Percentiles rank a stretch among this genome's conserved stretches.
Evolutionary conservation across 1,140 invertebrate species (phyloP).

Genomic region (Bombus pyrosoma): DNA sequence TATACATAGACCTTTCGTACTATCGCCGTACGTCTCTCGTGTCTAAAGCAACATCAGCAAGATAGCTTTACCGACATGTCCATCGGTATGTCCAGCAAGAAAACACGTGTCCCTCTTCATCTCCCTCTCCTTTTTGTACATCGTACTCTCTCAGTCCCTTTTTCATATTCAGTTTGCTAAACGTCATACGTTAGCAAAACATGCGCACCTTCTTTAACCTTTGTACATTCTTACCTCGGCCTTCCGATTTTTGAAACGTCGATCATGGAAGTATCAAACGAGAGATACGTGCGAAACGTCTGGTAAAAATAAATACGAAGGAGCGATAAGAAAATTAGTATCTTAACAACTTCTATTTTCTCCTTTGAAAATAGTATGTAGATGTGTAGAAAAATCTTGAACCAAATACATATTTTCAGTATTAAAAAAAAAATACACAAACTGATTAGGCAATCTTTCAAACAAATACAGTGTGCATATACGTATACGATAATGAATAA

Average conservation of each 20-base stretch:
- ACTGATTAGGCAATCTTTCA: too few species aligned
- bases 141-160: neutral
- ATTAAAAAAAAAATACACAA: too few species aligned
- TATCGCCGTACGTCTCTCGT: constrained; percentile 1
- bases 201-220: neutral
- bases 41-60: constrained; percentile 13
- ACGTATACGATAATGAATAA: too few species aligned
- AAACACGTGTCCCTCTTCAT: constrained; percentile 10
- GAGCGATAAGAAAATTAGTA: neutral
- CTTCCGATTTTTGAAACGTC: neutral
- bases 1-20: constrained; percentile 15
- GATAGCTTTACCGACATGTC: constrained; percentile 27
- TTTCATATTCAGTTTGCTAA: constrained; percentile 13
- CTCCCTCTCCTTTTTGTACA: neutral
- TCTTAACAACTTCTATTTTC: neutral
- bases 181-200: neutral
- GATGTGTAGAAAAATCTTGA: too few species aligned
- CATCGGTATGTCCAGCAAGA: constrained; percentile 19
- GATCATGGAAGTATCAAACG: neutral
- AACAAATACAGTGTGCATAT: too few species aligned
- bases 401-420: too few species aligned
- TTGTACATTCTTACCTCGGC: neutral
- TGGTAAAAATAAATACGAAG: neutral
- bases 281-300: neutral
- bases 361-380: neutral